These are phyloP conservation scores for Myocastor coypus DNA, from an alignment of 2,113 vertebrate genomes.

Conservation along the genomic window DNA sequence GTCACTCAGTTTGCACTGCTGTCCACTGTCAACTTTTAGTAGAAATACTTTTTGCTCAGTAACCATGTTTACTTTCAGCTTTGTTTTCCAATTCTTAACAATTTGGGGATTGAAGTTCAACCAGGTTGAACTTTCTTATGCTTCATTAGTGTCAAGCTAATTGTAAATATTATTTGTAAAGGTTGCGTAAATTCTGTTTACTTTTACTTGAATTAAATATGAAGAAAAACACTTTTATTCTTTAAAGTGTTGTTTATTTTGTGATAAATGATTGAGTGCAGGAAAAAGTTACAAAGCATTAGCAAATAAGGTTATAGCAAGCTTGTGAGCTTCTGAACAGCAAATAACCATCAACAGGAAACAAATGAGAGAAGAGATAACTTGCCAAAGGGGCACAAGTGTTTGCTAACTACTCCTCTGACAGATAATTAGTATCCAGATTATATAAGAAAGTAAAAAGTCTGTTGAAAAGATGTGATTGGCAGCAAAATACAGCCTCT, in stretches of 20 bases:
- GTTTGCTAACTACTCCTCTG: background rate
- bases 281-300: background rate
- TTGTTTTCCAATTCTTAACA: slow-evolving; percentile 61
- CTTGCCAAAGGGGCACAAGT: background rate
- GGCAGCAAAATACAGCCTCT: background rate
- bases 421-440: background rate
- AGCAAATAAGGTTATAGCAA: background rate
- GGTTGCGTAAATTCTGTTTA: slow-evolving; percentile 70
- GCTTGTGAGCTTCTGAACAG: background rate
- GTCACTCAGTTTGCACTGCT: background rate
- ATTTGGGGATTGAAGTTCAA: slow-evolving; percentile 41
- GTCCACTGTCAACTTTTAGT: background rate
- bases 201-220: slow-evolving; percentile 43
- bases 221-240: slow-evolving; percentile 46
- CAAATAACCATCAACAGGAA: background rate
- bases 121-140: slow-evolving; percentile 67
- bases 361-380: background rate
- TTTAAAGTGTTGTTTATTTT: slow-evolving; percentile 64
- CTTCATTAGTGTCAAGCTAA: slow-evolving; percentile 74
- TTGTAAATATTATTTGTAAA: slow-evolving; percentile 72
- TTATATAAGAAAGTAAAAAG: background rate
- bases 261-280: slow-evolving; percentile 59
- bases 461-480: background rate
- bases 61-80: background rate
- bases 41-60: background rate